Percentiles rank a stretch among this genome's conserved stretches.
Conservation (phyloP, 53 echinoderm and acorn worm genomes). For the Astropecten irregularis region DNA sequence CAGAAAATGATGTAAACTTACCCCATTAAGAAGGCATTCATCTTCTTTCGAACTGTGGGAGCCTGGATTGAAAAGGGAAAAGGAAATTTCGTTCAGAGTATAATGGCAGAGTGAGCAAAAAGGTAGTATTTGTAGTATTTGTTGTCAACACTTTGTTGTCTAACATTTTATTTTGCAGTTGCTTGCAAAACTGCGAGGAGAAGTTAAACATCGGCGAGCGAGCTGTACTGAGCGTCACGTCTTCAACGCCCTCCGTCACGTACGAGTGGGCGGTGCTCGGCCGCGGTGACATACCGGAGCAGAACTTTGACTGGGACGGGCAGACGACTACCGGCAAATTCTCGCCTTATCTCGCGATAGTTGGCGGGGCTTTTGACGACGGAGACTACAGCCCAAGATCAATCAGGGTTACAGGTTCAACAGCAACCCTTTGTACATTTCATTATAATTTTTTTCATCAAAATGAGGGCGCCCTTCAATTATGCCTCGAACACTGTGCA, state of each 20-base stretch:
- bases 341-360: slow-evolving; percentile 57
- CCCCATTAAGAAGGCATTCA: no score
- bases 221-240: slow-evolving; percentile 43
- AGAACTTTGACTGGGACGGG: slow-evolving; percentile 27
- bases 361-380: slow-evolving; percentile 22
- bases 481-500: no score
- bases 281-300: neutral
- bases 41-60: no score
- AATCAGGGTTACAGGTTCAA: slow-evolving; percentile 60
- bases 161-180: slow-evolving; percentile 16
- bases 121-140: no score
- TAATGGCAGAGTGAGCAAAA: no score
- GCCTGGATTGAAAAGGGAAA: no score
- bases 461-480: no score
- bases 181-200: slow-evolving; percentile 60
- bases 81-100: no score
- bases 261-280: slow-evolving; percentile 24
- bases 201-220: slow-evolving; percentile 31
- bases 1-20: no score
- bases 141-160: no score
- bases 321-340: slow-evolving; percentile 64
- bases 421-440: no score
- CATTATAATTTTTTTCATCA: no score
- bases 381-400: slow-evolving; percentile 9
- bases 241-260: neutral